Evolutionary conservation across 2,113 vertebrate genomes (phyloP).

Genomic region (Mungos mungo): DNA sequence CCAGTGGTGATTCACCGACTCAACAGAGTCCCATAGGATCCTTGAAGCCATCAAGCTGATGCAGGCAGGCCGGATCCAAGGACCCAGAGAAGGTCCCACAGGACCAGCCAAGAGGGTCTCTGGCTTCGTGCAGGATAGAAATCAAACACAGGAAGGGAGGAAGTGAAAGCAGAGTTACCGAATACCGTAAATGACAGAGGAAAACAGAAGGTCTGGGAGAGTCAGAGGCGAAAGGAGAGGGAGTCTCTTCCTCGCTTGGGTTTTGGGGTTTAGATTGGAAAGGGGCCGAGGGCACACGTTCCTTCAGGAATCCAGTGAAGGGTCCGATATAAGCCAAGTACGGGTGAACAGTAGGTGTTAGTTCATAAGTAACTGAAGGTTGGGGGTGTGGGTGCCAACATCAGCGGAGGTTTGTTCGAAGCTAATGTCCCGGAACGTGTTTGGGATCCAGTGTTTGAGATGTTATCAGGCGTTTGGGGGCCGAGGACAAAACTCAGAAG

Average conservation of each 20-base stretch:
- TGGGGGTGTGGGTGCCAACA: background rate
- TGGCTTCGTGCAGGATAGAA: background rate
- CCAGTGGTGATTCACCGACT: background rate
- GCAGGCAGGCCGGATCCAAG: background rate
- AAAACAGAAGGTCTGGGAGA: background rate
- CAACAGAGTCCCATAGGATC: background rate
- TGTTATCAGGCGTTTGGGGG: background rate
- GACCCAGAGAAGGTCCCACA: background rate
- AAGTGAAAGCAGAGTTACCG: background rate
- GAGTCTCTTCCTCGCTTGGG: background rate
- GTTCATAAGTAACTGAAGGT: background rate
- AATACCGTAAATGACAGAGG: background rate
- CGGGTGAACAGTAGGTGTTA: background rate
- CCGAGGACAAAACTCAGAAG: background rate
- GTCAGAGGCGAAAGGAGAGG: background rate
- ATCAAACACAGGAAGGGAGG: background rate
- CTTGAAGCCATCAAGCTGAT: background rate
- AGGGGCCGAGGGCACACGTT: background rate
- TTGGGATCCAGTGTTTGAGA: background rate
- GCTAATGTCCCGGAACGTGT: background rate
- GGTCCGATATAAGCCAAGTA: background rate
- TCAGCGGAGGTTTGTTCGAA: background rate
- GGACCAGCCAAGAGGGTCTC: background rate
- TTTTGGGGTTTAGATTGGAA: background rate
- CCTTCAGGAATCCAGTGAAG: background rate